Percentiles rank a stretch among this genome's conserved stretches.
Conservation (phyloP, 1,140 invertebrate species). For the Drosophila mauritiana region DNA sequence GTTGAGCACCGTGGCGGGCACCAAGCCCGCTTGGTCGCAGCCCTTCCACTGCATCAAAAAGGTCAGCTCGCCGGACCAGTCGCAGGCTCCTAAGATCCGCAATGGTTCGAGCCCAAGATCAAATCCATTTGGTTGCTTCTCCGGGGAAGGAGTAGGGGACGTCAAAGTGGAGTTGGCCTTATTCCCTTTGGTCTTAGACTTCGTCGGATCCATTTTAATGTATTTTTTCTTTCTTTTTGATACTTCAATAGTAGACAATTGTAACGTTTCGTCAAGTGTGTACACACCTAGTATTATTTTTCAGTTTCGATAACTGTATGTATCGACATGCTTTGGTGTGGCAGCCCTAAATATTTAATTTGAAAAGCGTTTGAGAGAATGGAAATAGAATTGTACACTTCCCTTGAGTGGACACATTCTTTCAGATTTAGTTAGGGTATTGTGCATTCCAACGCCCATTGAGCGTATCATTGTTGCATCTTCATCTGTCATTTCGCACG, state of each 20-base stretch:
- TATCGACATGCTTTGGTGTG: no score
- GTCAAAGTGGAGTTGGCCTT: no score
- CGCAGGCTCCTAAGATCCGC: constrained; percentile 97
- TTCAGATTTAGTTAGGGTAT: constrained; percentile 25
- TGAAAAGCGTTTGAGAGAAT: no score
- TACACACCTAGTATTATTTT: no score
- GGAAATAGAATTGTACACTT: no score
- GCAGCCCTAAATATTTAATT: no score
- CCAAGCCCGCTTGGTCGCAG: constrained; percentile 97
- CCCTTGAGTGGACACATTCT: background rate
- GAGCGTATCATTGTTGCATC: constrained; percentile 72
- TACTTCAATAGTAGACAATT: no score
- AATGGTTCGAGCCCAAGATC: constrained; percentile 96
- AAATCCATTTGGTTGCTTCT: constrained; percentile 88
- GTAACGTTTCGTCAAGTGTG: no score
- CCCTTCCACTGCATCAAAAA: constrained; percentile 99
- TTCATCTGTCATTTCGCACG: constrained; percentile 69
- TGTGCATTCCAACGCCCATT: constrained; percentile 54
- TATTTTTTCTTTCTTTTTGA: no score
- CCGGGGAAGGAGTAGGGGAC: constrained; percentile 1
- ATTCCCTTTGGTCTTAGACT: no score
- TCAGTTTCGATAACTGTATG: no score
- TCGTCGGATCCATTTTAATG: no score
- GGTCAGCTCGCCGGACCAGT: constrained; percentile 97
- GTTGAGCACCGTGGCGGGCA: constrained; percentile 96